Evolutionary conservation across 2,113 vertebrate species (phyloP).

Genomic region (human (Homo sapiens)): GRCh38 chr19:32030001-32030500

Average conservation of each 20-base stretch:
- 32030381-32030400: not conserved
- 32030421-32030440: accelerated
- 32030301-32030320: not conserved
- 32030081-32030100: not conserved
- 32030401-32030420: not conserved
- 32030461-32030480: not conserved
- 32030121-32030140: not conserved
- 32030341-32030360: not conserved
- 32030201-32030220: not conserved
- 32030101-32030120: not conserved
- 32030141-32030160: not conserved
- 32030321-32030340: not conserved
- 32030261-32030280: not conserved
- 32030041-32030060: not conserved
- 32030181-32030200: not conserved
- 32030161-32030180: not conserved
- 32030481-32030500: not conserved
- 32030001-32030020: not conserved
- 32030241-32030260: not conserved
- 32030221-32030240: not conserved
- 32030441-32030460: not conserved
- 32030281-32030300: not conserved
- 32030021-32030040: not conserved
- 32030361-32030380: not conserved
- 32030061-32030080: too few relatives aligned